Base-by-base conservation (phyloP, 2,113 vertebrate species). In the Cyanistes caeruleus region DNA sequence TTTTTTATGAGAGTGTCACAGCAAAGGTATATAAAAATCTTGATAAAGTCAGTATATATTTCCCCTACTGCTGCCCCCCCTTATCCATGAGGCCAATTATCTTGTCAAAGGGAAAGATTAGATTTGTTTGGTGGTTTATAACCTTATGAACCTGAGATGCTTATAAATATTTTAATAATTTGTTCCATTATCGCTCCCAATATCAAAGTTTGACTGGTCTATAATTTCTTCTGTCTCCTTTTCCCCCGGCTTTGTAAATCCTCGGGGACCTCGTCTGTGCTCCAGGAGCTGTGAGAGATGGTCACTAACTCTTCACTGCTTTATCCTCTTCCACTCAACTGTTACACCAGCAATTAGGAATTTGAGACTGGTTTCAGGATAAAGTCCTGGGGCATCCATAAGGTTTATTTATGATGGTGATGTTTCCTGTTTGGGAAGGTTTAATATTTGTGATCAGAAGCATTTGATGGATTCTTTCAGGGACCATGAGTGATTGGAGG, bases 161-260 rank as follows among this genome's bases (percentile, higher is more conserved):
- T 97, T 94, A 96, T 97, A 96, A 97, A 97, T 97, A 97, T 97
- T 96, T 97, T 84, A 97, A 96, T 96, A 90, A 97, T 96, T 97
- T 97, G 84, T 91, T 97, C 95, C 94, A 96, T 96, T 97, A 95
- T 95, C 91, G 95, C 77, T 97, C 93, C 93, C 95, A 91, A 87
- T 97, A 97, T 93, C 96, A 92, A 97, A 96, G 81, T 97, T 96
- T 92, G 91, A 92, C 96, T 94, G 37, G 94, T 96, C 95, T 82
- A 87, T 97, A 89, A 95, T 95, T 97, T 64, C 93, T 91, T 82
- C 94, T 84, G 94, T 94, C 94, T 95, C 81, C 89, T 92, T 94
- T 94, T 65, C 76, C 76, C 74, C 89, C 2, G 1, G 89, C 94
- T 92, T 67, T 59, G 84, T 80, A 39, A 80, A 67, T 95, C 94